Conservation (phyloP, 1,140 invertebrate genomes). For the Drosophila ficusphila region DNA sequence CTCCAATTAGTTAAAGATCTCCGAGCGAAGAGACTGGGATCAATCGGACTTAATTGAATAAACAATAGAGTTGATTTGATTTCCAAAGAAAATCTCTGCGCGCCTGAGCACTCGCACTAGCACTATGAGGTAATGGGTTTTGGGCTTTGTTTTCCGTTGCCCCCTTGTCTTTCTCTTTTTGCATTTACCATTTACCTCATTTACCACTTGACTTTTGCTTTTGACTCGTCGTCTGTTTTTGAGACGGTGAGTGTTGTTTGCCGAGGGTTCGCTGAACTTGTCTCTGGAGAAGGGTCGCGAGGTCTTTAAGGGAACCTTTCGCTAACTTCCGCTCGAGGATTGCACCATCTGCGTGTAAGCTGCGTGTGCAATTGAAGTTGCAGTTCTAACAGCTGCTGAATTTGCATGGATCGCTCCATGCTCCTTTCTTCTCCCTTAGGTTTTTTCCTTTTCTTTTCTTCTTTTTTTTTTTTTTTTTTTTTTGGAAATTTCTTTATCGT, state of each 20-base stretch:
- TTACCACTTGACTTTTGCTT: slow-evolving; percentile 65
- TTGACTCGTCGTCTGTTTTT: slow-evolving; percentile 11
- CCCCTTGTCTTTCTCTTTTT: slow-evolving; percentile 32
- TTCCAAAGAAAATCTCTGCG: slow-evolving; percentile 29
- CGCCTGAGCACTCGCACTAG: slow-evolving; percentile 3
- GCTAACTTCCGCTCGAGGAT: slow-evolving; percentile 75
- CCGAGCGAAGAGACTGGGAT: neutral
- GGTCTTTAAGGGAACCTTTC: slow-evolving; percentile 62
- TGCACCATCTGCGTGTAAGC: slow-evolving; percentile 72
- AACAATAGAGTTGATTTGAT: slow-evolving; percentile 37
- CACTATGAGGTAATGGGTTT: slow-evolving; percentile 37
- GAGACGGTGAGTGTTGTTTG: slow-evolving; percentile 18
- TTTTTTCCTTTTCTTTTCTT: slow-evolving; percentile 12
- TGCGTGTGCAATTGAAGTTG: slow-evolving; percentile 57
- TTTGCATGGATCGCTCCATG: slow-evolving; percentile 40
- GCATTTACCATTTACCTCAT: slow-evolving; percentile 55
- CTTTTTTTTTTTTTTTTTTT: slow-evolving; percentile 28
- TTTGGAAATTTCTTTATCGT: slow-evolving; percentile 53
- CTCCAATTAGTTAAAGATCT: slow-evolving; percentile 22
- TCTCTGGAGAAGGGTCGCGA: slow-evolving; percentile 28
- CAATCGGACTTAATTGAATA: slow-evolving; percentile 26
- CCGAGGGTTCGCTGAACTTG: slow-evolving; percentile 51
- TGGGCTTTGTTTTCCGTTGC: slow-evolving; percentile 21
- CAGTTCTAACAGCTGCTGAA: slow-evolving; percentile 72
- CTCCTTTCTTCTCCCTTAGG: no score